Evolutionary conservation across 2,888 invertebrate genomes (phyloP), one percentile per base, ranked within the genome.

Genomic region (Plebejus argus): DNA sequence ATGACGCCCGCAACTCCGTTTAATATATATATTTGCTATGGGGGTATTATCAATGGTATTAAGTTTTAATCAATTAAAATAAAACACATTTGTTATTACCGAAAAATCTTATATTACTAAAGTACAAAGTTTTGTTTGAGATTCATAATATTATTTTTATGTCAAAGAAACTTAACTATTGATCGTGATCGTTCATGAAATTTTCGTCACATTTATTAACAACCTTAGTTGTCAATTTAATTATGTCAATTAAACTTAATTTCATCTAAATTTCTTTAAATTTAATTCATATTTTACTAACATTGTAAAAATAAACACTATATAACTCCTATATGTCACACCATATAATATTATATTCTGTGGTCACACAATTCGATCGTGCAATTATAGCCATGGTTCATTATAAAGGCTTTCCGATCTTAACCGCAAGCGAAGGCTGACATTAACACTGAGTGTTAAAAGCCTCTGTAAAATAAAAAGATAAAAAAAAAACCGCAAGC

Each of bases 171-270:
- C 66, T 66, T 66, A 66, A 18, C 1, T 66, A 66, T 28, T 66
- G 66, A 66, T 66, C 66, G 66, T 66, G 66, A 28, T 66, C 15
- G 15, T 66, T 66, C 66, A 66, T 66, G 66, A 66, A 66, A 66
- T 66, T 33, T 20, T 66, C 1, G 28, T 66, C 28, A 66, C 28
- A 28, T 6, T 66, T 66, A 66, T 23, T 23, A 15, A 66, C 66
- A 12, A 28, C 10, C 4, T 61, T 61, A 20, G 8, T 66, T 66
- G 3, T 15, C 28, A 28, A 28, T 1, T 28, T 28, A 28, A 28
- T 28, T 28, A 28, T 28, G 15, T 66, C 66, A 15, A 66, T 15
- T 15, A 28, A 66, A 39, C 39, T 23, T 23, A 10, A 61, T 18
- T 10, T 58, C 20, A n/a, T n/a, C 20, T 18, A 56, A 18, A 56